A percentile compares a stretch with the other conserved stretches of the same genome.
These are phyloP conservation scores for Imbricaverruca yamaguchii DNA, from an alignment of 2,888 invertebrate genomes.

Conservation along the genomic window DNA sequence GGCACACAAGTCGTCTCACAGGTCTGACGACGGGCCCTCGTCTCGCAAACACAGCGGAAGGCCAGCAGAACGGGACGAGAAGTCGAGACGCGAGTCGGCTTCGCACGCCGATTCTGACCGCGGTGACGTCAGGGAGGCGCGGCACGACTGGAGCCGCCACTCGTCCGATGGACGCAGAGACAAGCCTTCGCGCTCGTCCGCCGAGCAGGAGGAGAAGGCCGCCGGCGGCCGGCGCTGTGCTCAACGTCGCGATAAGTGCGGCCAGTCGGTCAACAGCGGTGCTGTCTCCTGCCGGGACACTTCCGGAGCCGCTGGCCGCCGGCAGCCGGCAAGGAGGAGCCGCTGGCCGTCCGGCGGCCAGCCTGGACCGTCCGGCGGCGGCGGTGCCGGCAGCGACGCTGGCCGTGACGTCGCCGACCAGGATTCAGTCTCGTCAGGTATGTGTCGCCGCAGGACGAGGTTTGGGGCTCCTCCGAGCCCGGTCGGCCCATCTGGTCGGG, in stretches of 20 bases:
- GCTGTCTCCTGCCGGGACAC: too few species aligned
- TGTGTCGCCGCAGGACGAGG: too few species aligned
- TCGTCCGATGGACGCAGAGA: not conserved
- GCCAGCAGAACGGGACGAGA: not conserved
- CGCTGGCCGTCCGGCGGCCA: not conserved
- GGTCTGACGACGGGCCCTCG: not conserved
- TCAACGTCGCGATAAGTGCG: too few species aligned
- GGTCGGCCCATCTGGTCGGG: too few species aligned
- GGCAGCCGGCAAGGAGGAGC: too few species aligned
- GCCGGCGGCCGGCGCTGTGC: not conserved
- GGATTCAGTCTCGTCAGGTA: too few species aligned
- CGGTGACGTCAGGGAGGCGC: not conserved
- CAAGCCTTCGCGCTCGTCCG: not conserved
- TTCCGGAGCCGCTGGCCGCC: not conserved
- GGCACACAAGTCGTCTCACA: not conserved
- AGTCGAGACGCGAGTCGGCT: not conserved
- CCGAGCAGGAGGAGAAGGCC: not conserved
- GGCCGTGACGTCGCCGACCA: too few species aligned
- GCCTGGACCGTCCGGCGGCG: constrained; percentile 10
- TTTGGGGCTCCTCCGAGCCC: too few species aligned
- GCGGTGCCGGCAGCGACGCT: not conserved
- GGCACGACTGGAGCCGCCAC: not conserved
- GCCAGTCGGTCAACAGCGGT: not conserved
- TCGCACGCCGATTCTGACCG: not conserved
- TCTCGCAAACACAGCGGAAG: not conserved